A percentile compares a stretch with the other conserved stretches of the same genome.
phyloP scores from a whole-genome alignment of 2,113 vertebrate genomes.

The Monopterus albus region DNA sequence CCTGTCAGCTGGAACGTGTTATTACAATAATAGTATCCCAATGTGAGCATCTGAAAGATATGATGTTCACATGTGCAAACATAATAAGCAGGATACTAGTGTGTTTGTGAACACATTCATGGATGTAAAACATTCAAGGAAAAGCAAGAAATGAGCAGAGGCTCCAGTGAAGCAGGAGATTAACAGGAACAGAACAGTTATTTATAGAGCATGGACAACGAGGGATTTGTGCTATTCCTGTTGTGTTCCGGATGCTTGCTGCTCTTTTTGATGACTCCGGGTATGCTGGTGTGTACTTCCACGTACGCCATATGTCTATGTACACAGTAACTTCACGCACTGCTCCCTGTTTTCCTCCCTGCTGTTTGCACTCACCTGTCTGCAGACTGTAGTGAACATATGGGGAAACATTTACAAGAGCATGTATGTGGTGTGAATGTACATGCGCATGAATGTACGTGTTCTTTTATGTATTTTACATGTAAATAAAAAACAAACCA shows the following conservation, averaged over 20 bases:
- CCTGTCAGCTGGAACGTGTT: too few species aligned
- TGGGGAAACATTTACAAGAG: not conserved
- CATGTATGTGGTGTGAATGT: not conserved
- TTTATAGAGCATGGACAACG: conserved; percentile 60
- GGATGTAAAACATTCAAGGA: not conserved
- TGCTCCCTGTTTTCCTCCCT: not conserved
- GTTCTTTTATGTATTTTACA: not conserved
- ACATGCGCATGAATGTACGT: not conserved
- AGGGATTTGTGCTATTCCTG: conserved; percentile 59
- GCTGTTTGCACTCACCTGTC: not conserved
- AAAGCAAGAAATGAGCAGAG: conserved; percentile 5
- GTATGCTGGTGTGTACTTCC: conserved; percentile 25
- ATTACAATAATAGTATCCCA: too few species aligned
- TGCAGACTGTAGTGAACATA: not conserved
- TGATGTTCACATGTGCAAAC: not conserved
- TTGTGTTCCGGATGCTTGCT: conserved; percentile 51
- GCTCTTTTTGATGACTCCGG: conserved; percentile 51
- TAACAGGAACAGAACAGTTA: conserved; percentile 60
- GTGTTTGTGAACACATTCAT: not conserved
- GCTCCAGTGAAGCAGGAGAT: conserved; percentile 21
- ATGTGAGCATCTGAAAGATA: too few species aligned
- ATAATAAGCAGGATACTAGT: not conserved
- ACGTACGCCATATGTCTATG: not conserved
- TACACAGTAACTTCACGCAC: not conserved
- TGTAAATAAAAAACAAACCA: conserved; percentile 5